Evolutionary conservation across 2,888 invertebrate genomes (phyloP).

Genomic region (Ophion ellenae): DNA sequence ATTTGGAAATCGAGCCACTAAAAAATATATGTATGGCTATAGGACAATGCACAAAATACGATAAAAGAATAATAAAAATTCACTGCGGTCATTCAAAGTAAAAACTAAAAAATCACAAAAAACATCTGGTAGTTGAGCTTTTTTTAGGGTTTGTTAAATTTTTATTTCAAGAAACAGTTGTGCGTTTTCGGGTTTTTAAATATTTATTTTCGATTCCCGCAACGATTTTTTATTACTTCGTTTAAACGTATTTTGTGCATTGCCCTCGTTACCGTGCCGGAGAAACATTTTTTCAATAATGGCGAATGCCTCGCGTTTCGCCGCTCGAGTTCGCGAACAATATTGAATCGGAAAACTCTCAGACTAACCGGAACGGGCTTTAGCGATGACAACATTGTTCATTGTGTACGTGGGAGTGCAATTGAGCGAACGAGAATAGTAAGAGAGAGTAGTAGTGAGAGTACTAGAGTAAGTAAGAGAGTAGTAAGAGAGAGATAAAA

Average conservation of each 20-base stretch:
- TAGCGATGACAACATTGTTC: not conserved
- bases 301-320: not conserved
- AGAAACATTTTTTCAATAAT: not conserved
- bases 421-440: not conserved
- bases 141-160: too few species aligned
- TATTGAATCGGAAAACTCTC: not conserved
- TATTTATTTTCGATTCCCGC: not conserved
- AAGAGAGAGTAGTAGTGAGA: not conserved
- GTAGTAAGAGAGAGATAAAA: not conserved
- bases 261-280: not conserved
- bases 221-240: not conserved
- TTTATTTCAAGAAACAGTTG: too few species aligned
- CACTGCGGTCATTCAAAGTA: too few species aligned
- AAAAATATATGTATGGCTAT: too few species aligned
- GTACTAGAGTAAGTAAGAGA: not conserved
- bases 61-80: too few species aligned
- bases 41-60: too few species aligned
- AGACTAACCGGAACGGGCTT: not conserved
- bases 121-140: too few species aligned
- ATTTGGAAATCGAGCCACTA: too few species aligned
- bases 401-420: not conserved
- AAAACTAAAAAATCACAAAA: too few species aligned
- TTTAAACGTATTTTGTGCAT: not conserved
- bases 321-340: not conserved
- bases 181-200: too few species aligned